phyloP scores from a whole-genome alignment of 2,113 vertebrate species.

The Aptenodytes forsteri region DNA sequence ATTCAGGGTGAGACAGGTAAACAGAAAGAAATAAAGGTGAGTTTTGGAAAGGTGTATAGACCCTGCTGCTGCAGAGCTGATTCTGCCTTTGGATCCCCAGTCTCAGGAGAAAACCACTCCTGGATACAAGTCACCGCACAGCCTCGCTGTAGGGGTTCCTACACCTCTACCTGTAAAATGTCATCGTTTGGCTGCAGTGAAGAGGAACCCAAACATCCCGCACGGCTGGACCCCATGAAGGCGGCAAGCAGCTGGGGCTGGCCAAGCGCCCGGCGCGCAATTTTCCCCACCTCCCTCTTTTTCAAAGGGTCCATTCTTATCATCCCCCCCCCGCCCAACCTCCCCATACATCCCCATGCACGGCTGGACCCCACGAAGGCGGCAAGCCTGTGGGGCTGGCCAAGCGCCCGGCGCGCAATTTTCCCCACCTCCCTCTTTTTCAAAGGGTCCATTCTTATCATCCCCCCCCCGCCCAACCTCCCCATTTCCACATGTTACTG shows the following conservation, averaged over 20 bases:
- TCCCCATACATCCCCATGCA: background rate
- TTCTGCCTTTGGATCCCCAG: background rate
- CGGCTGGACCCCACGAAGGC: background rate
- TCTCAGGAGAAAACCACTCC: background rate
- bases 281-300: conserved; percentile 27
- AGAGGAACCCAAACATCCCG: background rate
- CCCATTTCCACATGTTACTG: conserved; percentile 31
- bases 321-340: background rate
- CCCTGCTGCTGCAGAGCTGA: background rate
- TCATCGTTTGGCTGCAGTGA: background rate
- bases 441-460: conserved; percentile 60
- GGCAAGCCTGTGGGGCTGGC: background rate
- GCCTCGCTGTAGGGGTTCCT: background rate
- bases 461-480: background rate
- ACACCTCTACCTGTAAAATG: background rate
- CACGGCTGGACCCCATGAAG: background rate
- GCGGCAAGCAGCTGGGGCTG: background rate
- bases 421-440: conserved; percentile 33
- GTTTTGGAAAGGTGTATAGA: background rate
- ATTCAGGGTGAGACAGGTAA: background rate
- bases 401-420: fast-evolving
- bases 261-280: fast-evolving
- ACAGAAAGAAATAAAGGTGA: background rate
- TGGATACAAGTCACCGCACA: background rate
- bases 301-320: conserved; percentile 62